Conservation (phyloP, 2,113 vertebrate species). For the Ceyx melanurus region DNA sequence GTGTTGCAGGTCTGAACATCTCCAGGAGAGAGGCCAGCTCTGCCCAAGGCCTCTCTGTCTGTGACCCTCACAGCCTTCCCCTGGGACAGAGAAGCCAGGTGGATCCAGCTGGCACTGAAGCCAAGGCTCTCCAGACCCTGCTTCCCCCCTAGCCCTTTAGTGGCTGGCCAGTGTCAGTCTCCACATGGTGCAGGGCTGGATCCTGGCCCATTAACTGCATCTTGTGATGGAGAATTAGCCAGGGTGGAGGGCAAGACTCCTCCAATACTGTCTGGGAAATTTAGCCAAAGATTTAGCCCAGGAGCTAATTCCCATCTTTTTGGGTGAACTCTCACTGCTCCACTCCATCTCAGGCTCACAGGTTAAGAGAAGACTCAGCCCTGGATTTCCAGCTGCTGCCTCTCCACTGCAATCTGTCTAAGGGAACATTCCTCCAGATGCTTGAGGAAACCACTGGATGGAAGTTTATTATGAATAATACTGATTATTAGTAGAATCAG, state of each 20-base stretch:
- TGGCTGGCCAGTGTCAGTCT: background rate
- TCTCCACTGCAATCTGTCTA: background rate
- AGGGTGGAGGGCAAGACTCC: background rate
- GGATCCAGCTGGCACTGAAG: background rate
- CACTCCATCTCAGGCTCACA: rapidly evolving
- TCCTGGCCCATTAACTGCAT: background rate
- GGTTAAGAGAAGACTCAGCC: background rate
- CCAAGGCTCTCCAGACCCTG: background rate
- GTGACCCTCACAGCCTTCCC: background rate
- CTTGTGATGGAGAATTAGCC: background rate
- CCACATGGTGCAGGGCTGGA: rapidly evolving
- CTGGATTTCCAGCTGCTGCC: background rate
- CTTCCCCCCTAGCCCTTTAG: background rate
- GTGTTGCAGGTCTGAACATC: background rate
- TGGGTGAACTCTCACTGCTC: background rate
- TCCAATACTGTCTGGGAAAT: background rate
- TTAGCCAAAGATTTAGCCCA: background rate
- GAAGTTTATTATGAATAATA: background rate
- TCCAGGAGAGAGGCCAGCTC: background rate
- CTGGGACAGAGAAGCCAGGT: background rate
- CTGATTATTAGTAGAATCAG: background rate
- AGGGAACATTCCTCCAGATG: background rate
- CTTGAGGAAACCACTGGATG: background rate
- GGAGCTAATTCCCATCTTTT: background rate
- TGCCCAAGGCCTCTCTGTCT: background rate